Percentiles rank a stretch among this genome's conserved stretches.
Evolutionary conservation across 2,888 invertebrate genomes (phyloP).

Genomic region (Therioaphis trifolii): DNA sequence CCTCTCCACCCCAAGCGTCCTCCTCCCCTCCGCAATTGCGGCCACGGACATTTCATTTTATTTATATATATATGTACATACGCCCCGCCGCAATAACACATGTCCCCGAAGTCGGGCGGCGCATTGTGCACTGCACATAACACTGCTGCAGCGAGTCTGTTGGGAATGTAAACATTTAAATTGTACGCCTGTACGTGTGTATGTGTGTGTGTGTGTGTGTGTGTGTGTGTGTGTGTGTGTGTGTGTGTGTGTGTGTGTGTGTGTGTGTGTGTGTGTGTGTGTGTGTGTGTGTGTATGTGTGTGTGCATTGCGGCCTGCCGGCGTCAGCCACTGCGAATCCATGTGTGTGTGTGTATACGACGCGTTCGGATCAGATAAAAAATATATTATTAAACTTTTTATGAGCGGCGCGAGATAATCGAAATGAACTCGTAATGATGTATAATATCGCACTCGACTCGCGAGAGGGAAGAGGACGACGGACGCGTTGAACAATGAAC

Average conservation of each 20-base stretch:
- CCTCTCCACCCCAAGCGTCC: background rate
- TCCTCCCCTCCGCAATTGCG: conserved; percentile 39
- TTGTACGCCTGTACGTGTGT: background rate
- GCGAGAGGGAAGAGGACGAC: background rate
- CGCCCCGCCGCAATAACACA: conserved; percentile 50
- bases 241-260: too few species aligned
- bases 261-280: too few species aligned
- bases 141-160: background rate
- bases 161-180: conserved; percentile 58
- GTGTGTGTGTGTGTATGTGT: background rate
- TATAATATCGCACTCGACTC: conserved; percentile 54
- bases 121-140: too few species aligned
- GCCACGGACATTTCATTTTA: conserved; percentile 56
- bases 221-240: too few species aligned
- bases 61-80: background rate
- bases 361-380: conserved; percentile 46
- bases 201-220: too few species aligned
- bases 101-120: conserved; percentile 55
- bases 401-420: conserved; percentile 35
- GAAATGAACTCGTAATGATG: conserved; percentile 57
- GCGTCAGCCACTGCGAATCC: background rate
- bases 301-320: background rate
- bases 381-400: conserved; percentile 51
- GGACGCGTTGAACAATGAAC: conserved; percentile 42
- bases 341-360: too few species aligned